Evolutionary conservation across 1,140 invertebrate species (phyloP), one percentile per base, ranked within the genome.

Genomic region (Andricus grossulariae): DNA sequence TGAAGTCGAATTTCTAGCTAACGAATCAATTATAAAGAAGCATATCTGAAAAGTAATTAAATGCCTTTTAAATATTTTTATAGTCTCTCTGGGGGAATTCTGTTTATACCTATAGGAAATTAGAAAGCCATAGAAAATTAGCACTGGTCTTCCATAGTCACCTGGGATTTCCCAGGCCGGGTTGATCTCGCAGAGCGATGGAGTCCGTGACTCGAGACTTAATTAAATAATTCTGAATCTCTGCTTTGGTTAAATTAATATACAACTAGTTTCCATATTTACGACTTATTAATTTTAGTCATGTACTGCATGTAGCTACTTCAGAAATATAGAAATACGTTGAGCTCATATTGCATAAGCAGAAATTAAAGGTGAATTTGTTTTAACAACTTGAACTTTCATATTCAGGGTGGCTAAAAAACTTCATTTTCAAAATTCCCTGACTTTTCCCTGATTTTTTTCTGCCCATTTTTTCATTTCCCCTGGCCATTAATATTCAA

Each of bases 121-220:
- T 66, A 66, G 60, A 32, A 66, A 66, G 16, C 60, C 60, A 32
- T 66, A 66, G 60, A 66, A 66, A 66, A 66, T 66, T 66, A 66
- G 25, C 60, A 16, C 60, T 66, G 60, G 60, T n/a, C 25, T 66
- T 66, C 25, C 32, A 39, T 15, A 66, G 21, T 45, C 60, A 39
- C 60, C 16, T 39, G 60, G n/a, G 60, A 66, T 25, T 6, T 66
- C 25, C 57, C 57, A 32, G 32, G 21, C 25, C n/a, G 60, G 32
- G 32, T 39, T 60, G 60, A 66, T 66, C 32, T 66, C 32, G 25
- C 15, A 66, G 7, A 66, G 60, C 15, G 16, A 66, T 66, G 21
- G 32, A 45, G 60, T 66, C 25, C 60, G 60, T 45, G 60, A 66
- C 60, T 66, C 3, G 60, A 16, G 60, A 66, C 60, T 39, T 66